A percentile compares a stretch with the other conserved stretches of the same genome.
Conservation (phyloP, 53 echinoderm and acorn worm genomes). For the Holothuria scabra region DNA sequence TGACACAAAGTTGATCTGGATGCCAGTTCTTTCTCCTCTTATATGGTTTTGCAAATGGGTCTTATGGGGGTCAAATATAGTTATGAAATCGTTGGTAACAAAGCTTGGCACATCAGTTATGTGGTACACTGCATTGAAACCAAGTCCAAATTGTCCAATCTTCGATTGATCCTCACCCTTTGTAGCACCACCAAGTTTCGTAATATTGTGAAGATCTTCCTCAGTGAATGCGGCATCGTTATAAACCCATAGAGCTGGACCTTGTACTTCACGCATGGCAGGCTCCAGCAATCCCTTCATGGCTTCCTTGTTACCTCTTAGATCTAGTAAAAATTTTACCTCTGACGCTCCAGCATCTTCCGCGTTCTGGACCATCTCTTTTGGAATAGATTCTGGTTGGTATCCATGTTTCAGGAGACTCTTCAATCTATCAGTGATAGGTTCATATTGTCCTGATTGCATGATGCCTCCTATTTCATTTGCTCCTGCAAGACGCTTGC, state of each 20-base stretch:
- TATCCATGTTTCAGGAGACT: constrained; percentile 61
- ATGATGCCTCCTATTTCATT: constrained; percentile 54
- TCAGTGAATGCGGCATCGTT: constrained; percentile 76
- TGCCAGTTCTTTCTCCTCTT: constrained; percentile 63
- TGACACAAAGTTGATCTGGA: constrained; percentile 67
- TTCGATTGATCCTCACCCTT: constrained; percentile 75
- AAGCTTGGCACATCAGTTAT: constrained; percentile 93
- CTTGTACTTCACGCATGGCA: constrained; percentile 77
- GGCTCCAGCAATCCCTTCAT: constrained; percentile 55
- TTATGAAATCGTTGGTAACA: constrained; percentile 69
- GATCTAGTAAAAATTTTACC: constrained; percentile 85
- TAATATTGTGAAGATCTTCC: constrained; percentile 77
- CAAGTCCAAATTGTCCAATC: constrained; percentile 89
- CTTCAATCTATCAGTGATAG: constrained; percentile 51
- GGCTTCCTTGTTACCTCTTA: constrained; percentile 62
- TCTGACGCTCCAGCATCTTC: no score
- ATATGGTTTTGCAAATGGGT: constrained; percentile 61
- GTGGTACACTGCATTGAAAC: no score
- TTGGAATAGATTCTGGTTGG: constrained; percentile 48
- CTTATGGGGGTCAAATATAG: constrained; percentile 82
- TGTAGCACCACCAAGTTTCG: constrained; percentile 74
- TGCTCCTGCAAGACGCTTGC: constrained; percentile 35
- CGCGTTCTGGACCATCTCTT: constrained; percentile 97
- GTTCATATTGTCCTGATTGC: constrained; percentile 58
- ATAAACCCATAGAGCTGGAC: constrained; percentile 88